Evolutionary conservation across 2,888 invertebrate genomes (phyloP).

Genomic region (Glyphotaelius pellucidus): DNA sequence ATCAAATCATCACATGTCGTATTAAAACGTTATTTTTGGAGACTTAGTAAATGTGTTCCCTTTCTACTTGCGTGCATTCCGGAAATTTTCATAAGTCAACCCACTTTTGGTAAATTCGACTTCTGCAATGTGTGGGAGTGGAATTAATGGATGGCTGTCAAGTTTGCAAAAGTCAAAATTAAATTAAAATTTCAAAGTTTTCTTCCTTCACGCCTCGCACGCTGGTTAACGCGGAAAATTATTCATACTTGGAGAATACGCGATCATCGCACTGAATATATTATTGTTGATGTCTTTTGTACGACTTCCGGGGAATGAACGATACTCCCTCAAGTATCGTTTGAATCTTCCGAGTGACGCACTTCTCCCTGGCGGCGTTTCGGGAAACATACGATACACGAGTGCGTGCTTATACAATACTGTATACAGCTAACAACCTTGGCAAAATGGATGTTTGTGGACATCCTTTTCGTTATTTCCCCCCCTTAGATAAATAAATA

Average conservation of each 20-base stretch:
- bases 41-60: no score
- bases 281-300: conserved; percentile 2
- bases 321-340: neutral
- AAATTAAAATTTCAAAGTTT: neutral
- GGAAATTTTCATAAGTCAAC: neutral
- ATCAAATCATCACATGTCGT: no score
- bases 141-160: neutral
- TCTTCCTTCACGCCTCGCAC: neutral
- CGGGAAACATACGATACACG: neutral
- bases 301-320: neutral
- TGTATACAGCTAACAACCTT: neutral
- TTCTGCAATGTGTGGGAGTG: neutral
- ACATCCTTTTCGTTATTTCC: neutral
- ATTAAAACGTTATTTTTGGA: no score
- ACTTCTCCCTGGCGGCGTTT: neutral
- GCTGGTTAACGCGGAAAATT: neutral
- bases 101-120: neutral
- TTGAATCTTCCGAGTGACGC: neutral
- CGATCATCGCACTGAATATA: neutral
- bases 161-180: neutral
- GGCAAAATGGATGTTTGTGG: neutral
- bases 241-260: neutral
- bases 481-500: neutral
- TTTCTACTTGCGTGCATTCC: neutral
- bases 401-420: neutral